These are phyloP conservation scores for Sanderia malayensis DNA, from an alignment of 30 jellyfish, hydroid and myxozoan genomes.

Conservation along the genomic window DNA sequence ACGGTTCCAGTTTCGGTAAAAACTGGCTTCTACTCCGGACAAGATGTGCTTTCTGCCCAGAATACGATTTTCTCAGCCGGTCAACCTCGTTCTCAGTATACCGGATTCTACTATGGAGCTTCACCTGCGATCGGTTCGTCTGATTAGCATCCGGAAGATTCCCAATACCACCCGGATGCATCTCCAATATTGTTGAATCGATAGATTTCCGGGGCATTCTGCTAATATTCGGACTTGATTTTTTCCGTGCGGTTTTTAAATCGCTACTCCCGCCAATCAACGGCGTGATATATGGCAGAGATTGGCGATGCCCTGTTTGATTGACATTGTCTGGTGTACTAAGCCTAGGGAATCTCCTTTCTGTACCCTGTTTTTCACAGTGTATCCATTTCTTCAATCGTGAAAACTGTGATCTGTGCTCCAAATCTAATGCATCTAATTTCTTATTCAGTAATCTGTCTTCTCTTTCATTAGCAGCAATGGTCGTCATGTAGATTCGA, in stretches of 20 bases:
- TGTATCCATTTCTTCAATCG: slow-evolving; percentile 29
- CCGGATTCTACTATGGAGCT: slow-evolving; percentile 24
- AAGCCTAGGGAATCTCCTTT: slow-evolving; percentile 2
- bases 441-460: slow-evolving; percentile 19
- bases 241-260: neutral
- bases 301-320: neutral
- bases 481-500: slow-evolving; percentile 35
- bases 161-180: neutral
- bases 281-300: neutral
- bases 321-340: neutral
- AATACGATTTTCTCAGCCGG: slow-evolving; percentile 43
- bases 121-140: neutral
- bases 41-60: slow-evolving; percentile 42
- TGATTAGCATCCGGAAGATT: neutral
- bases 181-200: neutral
- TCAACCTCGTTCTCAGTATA: slow-evolving; percentile 45
- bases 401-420: slow-evolving; percentile 32
- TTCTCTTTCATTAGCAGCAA: slow-evolving; percentile 56
- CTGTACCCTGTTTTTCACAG: slow-evolving; percentile 1
- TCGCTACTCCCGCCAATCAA: neutral
- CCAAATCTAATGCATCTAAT: slow-evolving; percentile 19
- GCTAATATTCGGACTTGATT: neutral
- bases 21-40: slow-evolving; percentile 30
- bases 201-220: neutral
- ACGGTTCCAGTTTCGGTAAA: slow-evolving; percentile 53